A percentile compares a stretch with the other conserved stretches of the same genome.
Evolutionary conservation across 2,113 vertebrate species (phyloP).

Genomic region (Bucco capensis): DNA sequence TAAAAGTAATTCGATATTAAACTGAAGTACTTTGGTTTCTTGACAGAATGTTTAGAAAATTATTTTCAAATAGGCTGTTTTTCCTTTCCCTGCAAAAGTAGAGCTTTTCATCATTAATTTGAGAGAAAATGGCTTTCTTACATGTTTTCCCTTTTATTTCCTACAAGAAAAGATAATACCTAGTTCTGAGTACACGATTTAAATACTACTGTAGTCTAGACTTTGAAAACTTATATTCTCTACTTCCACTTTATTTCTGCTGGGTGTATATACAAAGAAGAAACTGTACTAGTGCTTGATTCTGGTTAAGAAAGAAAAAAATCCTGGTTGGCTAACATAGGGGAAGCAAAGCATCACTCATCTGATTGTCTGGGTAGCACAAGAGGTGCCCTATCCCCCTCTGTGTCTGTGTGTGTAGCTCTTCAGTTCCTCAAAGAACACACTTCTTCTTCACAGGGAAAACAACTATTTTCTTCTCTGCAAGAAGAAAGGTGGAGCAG

Average conservation of each 20-base stretch:
- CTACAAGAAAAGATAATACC: background rate
- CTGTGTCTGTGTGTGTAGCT: background rate
- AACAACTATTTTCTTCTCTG: conserved; percentile 15
- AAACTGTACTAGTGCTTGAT: background rate
- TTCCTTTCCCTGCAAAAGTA: background rate
- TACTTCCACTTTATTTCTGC: background rate
- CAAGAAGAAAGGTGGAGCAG: background rate
- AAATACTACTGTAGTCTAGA: background rate
- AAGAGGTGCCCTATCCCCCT: background rate
- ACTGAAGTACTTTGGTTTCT: background rate
- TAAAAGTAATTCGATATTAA: background rate
- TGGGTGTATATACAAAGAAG: background rate
- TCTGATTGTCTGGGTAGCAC: background rate
- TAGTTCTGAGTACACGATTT: background rate
- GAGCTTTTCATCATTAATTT: background rate
- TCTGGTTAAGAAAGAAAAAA: background rate
- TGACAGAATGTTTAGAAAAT: background rate
- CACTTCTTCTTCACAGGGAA: background rate
- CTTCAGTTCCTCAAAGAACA: background rate
- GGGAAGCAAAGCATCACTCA: background rate
- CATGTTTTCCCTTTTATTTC: background rate
- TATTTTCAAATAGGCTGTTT: background rate
- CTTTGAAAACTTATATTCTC: background rate
- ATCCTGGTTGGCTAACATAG: background rate
- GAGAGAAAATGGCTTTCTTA: background rate